phyloP scores from a whole-genome alignment of 30 jellyfish, hydroid and myxozoan genomes.

The Turritopsis dohrnii region DNA sequence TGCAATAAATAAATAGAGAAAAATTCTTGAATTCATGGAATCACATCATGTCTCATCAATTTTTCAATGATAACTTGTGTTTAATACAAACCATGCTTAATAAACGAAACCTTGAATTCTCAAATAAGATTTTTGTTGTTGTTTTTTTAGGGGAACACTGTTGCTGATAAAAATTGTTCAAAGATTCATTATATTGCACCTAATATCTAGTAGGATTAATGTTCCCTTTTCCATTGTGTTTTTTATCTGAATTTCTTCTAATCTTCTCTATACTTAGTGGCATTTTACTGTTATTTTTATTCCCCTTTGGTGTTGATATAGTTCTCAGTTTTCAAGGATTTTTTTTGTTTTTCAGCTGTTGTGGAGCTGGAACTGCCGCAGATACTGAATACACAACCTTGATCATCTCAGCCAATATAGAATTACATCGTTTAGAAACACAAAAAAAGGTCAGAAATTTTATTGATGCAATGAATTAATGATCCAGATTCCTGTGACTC shows the following conservation, averaged over 20 bases:
- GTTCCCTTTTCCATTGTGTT: background rate
- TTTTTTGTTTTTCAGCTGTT: conserved; percentile 45
- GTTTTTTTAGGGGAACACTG: conserved; percentile 74
- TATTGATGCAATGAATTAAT: too few species aligned
- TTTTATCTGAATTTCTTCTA: background rate
- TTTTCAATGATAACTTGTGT: too few species aligned
- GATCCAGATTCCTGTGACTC: too few species aligned
- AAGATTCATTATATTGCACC: conserved; percentile 94
- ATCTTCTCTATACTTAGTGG: too few species aligned
- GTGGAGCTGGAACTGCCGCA: conserved; percentile 99
- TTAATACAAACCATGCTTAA: too few species aligned
- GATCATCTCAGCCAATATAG: conserved; percentile 72
- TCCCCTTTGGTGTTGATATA: background rate
- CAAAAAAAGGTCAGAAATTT: conserved; percentile 53
- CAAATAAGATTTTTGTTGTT: too few species aligned
- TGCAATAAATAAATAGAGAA: too few species aligned
- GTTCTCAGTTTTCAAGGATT: background rate
- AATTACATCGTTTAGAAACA: conserved; percentile 60
- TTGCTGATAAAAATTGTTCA: conserved; percentile 94
- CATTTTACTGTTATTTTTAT: too few species aligned
- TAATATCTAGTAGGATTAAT: conserved; percentile 65
- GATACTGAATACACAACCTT: conserved; percentile 85
- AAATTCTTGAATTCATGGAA: too few species aligned
- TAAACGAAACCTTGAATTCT: too few species aligned
- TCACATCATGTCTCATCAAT: too few species aligned